Base-by-base conservation (phyloP, 2,888 invertebrate genomes). In the Bellardia bayeri region DNA sequence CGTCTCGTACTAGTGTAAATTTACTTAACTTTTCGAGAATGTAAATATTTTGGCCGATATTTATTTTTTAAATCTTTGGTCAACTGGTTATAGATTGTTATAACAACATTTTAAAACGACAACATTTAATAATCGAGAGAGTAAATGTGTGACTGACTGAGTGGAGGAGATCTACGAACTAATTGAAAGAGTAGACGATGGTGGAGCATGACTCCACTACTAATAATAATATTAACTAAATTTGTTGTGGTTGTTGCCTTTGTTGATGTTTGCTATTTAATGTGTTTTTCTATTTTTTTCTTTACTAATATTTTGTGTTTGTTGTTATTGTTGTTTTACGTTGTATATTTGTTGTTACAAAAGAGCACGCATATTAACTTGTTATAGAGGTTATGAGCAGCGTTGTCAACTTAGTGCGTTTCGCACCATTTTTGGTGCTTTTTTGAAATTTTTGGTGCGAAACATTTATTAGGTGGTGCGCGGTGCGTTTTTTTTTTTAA, bases 291-390 rank as follows among this genome's bases (percentile, higher is more conserved):
- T 45, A 11, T 61, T 58, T 23, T 61, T 56, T 68, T 30, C 14
- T 66, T 51, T 58, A 45, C 49, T 56, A 30, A 45, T 45, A 42
- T 45, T 63, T 51, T 81, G 49, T 72, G 1, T n/a, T 42, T 61
- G 68, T 78, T 84, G 74, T 51, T 64, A 68, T 49, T 84, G 68
- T 63, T 82, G 33, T 51, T 81, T 42, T 82, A 23, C 75, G 82
- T 78, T 79, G 37, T 72, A 7, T 75, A 68, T 66, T 64, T 81
- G 72, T 75, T 71, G 69, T 71, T 83, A 76, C 80, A 64, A 76
- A 72, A 87, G 84, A 87, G 83, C 66, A 87, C 87, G 87, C 87
- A 87, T 82, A 80, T 88, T 84, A 85, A 82, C 82, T 85, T 85
- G 82, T 84, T 86, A 71, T 83, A 82, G 88, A 85, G 83, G 83